These are phyloP conservation scores for Eupelmus urozonus DNA, from an alignment of 2,888 invertebrate genomes.

Conservation along the genomic window DNA sequence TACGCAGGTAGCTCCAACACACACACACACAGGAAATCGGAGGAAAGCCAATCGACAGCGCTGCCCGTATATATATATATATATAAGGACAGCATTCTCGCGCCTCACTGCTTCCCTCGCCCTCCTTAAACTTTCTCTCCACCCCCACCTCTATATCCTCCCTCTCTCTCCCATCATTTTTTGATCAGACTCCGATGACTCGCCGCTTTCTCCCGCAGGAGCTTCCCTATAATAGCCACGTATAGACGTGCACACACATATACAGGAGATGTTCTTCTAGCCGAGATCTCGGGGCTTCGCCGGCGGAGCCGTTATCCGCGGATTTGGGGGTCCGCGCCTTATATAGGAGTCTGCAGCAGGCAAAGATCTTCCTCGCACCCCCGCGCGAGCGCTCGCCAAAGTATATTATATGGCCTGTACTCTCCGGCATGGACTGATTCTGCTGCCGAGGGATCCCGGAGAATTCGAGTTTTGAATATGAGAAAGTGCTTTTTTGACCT, in stretches of 20 bases:
- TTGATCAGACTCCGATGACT: conserved; percentile 69
- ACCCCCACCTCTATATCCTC: neutral
- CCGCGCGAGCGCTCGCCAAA: too few species aligned
- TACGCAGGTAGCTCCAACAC: too few species aligned
- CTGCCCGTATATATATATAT: conserved; percentile 31
- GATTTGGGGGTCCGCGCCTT: conserved; percentile 70
- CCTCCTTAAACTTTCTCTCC: neutral
- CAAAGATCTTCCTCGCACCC: too few species aligned
- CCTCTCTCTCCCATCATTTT: conserved; percentile 65
- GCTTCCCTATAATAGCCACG: conserved; percentile 48
- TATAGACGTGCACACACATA: neutral
- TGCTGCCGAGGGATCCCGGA: too few species aligned
- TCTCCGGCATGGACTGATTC: too few species aligned
- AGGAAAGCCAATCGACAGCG: conserved; percentile 54
- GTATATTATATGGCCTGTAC: too few species aligned
- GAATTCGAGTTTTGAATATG: too few species aligned
- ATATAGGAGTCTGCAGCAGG: too few species aligned
- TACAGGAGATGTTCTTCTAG: conserved; percentile 15
- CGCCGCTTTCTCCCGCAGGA: conserved; percentile 62
- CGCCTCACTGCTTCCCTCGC: conserved; percentile 21
- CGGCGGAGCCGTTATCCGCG: conserved; percentile 67
- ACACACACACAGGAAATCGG: conserved; percentile 51
- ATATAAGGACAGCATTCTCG: conserved; percentile 33
- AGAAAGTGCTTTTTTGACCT: too few species aligned
- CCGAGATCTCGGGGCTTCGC: conserved; percentile 28